Percentiles rank a stretch among this genome's conserved stretches.
Evolutionary conservation across 2,113 vertebrate species (phyloP).

Genomic region (Elephantulus edwardii): DNA sequence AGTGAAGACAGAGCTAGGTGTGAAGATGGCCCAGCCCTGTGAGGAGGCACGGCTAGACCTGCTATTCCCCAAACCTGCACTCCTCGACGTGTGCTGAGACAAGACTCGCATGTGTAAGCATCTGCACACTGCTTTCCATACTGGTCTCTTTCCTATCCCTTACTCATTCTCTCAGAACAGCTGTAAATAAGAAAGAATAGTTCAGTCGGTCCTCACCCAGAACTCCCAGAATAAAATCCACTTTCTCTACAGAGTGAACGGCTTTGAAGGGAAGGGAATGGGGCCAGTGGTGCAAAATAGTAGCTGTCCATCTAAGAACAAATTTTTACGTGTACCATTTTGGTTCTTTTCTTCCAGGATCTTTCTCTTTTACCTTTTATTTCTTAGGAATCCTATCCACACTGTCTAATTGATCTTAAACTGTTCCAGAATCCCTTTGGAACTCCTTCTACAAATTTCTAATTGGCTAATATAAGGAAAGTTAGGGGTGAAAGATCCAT

Average conservation of each 20-base stretch:
- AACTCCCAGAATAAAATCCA: slow-evolving; percentile 15
- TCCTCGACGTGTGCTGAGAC: slow-evolving; percentile 18
- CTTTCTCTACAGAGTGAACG: slow-evolving; percentile 18
- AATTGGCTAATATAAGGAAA: neutral
- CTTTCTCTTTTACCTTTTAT: neutral
- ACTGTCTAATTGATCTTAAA: slow-evolving; percentile 21
- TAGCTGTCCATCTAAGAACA: neutral
- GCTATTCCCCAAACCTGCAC: slow-evolving; percentile 21
- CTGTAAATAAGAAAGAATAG: neutral
- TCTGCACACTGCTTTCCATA: neutral
- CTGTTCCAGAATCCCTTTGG: slow-evolving; percentile 16
- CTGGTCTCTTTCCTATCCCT: neutral
- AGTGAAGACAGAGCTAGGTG: neutral
- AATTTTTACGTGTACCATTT: slow-evolving; percentile 29
- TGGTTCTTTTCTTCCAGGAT: slow-evolving; percentile 25
- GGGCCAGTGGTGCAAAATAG: neutral
- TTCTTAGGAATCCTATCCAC: slow-evolving; percentile 44
- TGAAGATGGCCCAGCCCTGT: neutral
- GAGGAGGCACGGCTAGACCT: slow-evolving; percentile 14
- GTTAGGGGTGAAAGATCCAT: neutral
- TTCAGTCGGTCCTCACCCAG: neutral
- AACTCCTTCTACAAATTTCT: slow-evolving; percentile 11
- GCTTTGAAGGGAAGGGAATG: neutral
- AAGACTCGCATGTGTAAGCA: neutral
- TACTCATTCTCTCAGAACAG: neutral